Conservation (phyloP, 2,888 invertebrate genomes). For the Chrysolina oricalcia region DNA sequence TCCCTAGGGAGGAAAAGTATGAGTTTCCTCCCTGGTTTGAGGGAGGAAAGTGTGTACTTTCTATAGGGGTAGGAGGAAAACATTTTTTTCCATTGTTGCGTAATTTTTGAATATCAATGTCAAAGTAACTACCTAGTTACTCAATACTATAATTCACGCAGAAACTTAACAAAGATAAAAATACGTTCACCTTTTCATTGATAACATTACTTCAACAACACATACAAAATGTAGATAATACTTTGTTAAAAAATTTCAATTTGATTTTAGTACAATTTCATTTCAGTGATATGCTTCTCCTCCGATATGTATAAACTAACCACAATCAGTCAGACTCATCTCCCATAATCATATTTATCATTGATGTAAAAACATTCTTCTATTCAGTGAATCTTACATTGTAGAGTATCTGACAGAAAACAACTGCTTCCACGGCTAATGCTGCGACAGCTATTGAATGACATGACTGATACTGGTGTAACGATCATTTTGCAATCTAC, state of each 20-base stretch:
- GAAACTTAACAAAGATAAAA: constrained; percentile 15
- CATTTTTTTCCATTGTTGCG: too few species aligned
- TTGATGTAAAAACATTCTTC: not conserved
- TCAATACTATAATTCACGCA: not conserved
- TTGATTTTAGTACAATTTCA: not conserved
- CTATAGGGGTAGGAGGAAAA: too few species aligned
- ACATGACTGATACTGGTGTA: too few species aligned
- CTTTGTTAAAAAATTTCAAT: constrained; percentile 1
- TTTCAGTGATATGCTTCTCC: constrained; percentile 11
- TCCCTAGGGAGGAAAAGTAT: too few species aligned
- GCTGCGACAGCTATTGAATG: too few species aligned
- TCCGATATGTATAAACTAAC: constrained; percentile 9
- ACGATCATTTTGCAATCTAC: too few species aligned
- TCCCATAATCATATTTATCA: not conserved
- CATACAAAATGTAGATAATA: constrained; percentile 15
- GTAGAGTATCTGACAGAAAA: too few species aligned
- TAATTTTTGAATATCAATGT: not conserved
- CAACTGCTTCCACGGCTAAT: too few species aligned
- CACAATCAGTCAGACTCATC: constrained; percentile 7
- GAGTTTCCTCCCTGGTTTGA: too few species aligned
- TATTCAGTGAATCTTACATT: too few species aligned
- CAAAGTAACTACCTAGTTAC: not conserved
- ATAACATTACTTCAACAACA: constrained; percentile 13
- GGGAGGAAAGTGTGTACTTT: too few species aligned
- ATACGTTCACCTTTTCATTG: not conserved